Percentiles rank a stretch among this genome's conserved stretches.
These are phyloP conservation scores for Menidia beryllina DNA, from an alignment of 2,113 vertebrate species.

Conservation along the genomic window DNA sequence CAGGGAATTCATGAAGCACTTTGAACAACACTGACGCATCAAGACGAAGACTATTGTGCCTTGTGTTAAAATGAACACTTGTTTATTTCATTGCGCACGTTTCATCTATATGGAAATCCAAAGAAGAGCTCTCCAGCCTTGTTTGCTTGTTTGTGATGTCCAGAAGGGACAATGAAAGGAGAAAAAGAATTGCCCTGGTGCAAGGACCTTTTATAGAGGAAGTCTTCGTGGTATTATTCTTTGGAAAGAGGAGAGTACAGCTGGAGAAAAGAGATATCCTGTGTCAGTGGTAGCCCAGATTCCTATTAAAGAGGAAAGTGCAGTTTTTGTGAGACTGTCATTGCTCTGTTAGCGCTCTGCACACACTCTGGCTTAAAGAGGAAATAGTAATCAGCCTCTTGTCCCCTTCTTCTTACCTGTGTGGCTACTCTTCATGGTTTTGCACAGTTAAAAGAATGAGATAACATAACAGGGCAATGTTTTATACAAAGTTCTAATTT, in stretches of 20 bases:
- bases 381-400: conserved; percentile 11
- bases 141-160: conserved; percentile 79
- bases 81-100: conserved; percentile 75
- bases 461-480: not conserved
- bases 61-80: conserved; percentile 79
- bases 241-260: conserved; percentile 46
- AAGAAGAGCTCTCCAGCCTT: conserved; percentile 65
- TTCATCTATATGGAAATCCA: conserved; percentile 85
- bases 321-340: conserved; percentile 24
- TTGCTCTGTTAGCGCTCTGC: conserved; percentile 39
- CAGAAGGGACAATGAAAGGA: conserved; percentile 68
- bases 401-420: not conserved
- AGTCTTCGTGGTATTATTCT: conserved; percentile 60
- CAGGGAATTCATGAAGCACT: conserved; percentile 74
- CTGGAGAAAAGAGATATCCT: conserved; percentile 53
- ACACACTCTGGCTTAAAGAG: conserved; percentile 23
- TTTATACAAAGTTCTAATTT: no score
- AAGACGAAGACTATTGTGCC: conserved; percentile 79
- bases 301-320: conserved; percentile 56
- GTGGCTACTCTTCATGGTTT: not conserved
- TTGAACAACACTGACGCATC: conserved; percentile 73
- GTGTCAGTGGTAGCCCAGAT: conserved; percentile 58
- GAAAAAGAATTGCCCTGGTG: conserved; percentile 71
- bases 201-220: conserved; percentile 64
- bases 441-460: not conserved